phyloP scores from a whole-genome alignment of 2,113 vertebrate genomes.

The Alethe castanea region DNA sequence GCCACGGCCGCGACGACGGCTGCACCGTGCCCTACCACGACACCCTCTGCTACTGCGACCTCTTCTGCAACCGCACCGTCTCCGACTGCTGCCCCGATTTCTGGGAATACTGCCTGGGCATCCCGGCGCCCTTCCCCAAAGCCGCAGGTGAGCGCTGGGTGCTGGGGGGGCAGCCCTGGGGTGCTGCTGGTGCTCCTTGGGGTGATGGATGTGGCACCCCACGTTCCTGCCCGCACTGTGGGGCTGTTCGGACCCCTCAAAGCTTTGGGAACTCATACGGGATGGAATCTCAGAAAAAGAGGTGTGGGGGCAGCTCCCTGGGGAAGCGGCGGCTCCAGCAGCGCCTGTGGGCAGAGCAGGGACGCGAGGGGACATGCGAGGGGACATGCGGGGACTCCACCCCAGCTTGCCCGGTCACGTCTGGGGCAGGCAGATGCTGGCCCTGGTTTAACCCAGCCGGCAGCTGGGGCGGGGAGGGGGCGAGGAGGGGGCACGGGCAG shows the following conservation, averaged over 20 bases:
- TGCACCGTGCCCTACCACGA: constrained; percentile 92
- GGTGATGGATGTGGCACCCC: neutral
- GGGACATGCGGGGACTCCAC: no score
- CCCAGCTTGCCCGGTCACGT: neutral
- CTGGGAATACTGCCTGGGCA: constrained; percentile 91
- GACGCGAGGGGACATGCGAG: neutral
- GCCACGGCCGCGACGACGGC: constrained; percentile 82
- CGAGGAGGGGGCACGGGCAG: neutral
- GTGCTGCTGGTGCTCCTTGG: neutral
- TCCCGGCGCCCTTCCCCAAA: constrained; percentile 76
- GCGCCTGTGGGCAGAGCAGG: neutral
- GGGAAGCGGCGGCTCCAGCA: neutral
- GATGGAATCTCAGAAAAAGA: accelerated
- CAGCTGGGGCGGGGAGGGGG: neutral
- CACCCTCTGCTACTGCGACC: constrained; percentile 95
- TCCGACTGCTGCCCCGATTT: constrained; percentile 98
- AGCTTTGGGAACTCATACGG: accelerated
- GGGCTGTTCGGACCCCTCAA: accelerated
- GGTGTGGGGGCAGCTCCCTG: neutral
- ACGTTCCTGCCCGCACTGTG: accelerated
- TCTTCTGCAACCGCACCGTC: constrained; percentile 96
- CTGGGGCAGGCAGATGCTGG: neutral
- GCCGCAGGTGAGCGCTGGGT: neutral
- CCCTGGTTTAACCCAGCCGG: neutral
- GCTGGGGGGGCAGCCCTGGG: neutral